Evolutionary conservation across 2,113 vertebrate species (phyloP).

Genomic region (Amphiprion ocellaris): DNA sequence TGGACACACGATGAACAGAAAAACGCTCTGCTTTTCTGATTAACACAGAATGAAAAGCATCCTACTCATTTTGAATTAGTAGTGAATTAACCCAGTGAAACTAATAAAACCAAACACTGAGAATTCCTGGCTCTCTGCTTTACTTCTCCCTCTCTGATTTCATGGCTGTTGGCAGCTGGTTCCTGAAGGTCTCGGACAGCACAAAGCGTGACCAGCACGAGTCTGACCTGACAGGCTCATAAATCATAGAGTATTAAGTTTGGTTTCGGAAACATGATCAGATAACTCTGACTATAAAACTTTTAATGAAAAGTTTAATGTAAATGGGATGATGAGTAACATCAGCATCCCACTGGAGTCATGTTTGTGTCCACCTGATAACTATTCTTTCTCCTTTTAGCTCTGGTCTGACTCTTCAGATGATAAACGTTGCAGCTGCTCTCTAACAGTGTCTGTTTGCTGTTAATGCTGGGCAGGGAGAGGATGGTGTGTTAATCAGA

Average conservation of each 20-base stretch:
- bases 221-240: background rate
- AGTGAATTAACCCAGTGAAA: slow-evolving; percentile 19
- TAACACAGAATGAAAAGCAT: slow-evolving; percentile 33
- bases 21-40: background rate
- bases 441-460: too few relatives aligned
- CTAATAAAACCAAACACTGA: background rate
- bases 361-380: too few relatives aligned
- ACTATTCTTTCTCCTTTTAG: too few relatives aligned
- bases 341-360: too few relatives aligned
- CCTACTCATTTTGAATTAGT: background rate
- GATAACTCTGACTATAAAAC: background rate
- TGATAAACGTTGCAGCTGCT: too few relatives aligned
- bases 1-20: slow-evolving; percentile 3
- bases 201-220: slow-evolving; percentile 3
- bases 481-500: too few relatives aligned
- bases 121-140: too few relatives aligned
- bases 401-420: too few relatives aligned
- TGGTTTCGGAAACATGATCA: background rate
- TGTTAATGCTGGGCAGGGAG: too few relatives aligned
- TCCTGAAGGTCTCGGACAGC: background rate
- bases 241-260: background rate
- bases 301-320: too few relatives aligned
- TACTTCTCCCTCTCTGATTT: too few relatives aligned
- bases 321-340: too few relatives aligned
- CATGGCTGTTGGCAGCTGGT: background rate